Conservation (phyloP, 64 coral and sea anemone genomes). For the Dendrophyllia cribrosa region DNA sequence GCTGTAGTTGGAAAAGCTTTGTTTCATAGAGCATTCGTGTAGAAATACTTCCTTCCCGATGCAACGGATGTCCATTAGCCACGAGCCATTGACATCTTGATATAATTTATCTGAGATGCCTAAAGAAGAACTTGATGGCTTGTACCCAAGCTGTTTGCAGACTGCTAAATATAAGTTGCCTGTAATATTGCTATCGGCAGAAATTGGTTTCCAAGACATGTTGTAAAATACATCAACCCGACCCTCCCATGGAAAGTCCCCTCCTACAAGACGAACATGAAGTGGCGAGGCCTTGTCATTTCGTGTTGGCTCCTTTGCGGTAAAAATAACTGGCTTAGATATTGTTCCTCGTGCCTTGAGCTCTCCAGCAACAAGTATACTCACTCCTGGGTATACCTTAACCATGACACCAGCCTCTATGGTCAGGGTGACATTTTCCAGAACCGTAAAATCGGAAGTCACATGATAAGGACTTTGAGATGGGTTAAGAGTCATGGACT, state of each 20-base stretch:
- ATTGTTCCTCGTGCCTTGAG: slow-evolving; percentile 69
- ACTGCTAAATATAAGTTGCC: background rate
- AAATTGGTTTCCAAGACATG: slow-evolving; percentile 64
- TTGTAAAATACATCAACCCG: slow-evolving; percentile 38
- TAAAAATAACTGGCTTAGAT: slow-evolving; percentile 50
- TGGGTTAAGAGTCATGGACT: slow-evolving; percentile 44
- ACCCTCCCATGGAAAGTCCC: slow-evolving; percentile 77
- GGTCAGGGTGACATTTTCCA: slow-evolving; percentile 47
- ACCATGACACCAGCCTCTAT: slow-evolving; percentile 75
- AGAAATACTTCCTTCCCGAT: slow-evolving; percentile 69
- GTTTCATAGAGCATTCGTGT: slow-evolving; percentile 12
- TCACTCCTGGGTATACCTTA: slow-evolving; percentile 48
- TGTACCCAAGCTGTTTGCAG: slow-evolving; percentile 81
- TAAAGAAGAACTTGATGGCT: background rate
- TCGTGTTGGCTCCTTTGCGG: background rate
- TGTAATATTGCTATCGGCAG: background rate
- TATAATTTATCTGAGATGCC: background rate
- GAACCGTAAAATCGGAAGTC: slow-evolving; percentile 65
- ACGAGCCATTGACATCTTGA: background rate
- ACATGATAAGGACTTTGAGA: slow-evolving; percentile 72
- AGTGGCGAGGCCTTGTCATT: background rate
- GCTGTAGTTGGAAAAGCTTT: background rate
- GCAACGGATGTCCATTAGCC: slow-evolving; percentile 38
- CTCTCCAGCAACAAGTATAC: slow-evolving; percentile 79
- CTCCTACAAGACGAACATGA: slow-evolving; percentile 49